These are phyloP conservation scores for Drosophila monieri DNA, from an alignment of 2,888 invertebrate species.

Conservation along the genomic window DNA sequence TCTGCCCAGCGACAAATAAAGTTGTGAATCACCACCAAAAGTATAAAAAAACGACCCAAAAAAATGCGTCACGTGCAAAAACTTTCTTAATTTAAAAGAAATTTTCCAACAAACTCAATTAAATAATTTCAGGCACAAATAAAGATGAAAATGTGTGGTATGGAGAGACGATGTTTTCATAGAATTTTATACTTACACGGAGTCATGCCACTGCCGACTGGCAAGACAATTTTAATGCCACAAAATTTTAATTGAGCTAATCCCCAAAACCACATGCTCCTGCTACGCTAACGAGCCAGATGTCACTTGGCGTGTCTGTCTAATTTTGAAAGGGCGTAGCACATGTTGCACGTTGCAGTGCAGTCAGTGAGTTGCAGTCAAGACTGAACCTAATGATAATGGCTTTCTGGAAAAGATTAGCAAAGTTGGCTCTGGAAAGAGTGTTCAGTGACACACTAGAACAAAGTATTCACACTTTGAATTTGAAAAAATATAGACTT, in stretches of 20 bases:
- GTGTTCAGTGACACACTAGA: neutral
- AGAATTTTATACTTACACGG: conserved; percentile 27
- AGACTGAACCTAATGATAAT: conserved; percentile 73
- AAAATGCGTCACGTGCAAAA: conserved; percentile 69
- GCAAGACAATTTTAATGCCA: conserved; percentile 67
- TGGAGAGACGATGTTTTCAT: conserved; percentile 46
- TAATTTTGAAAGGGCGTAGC: conserved; percentile 49
- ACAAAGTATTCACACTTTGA: neutral
- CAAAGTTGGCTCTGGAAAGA: conserved; percentile 49
- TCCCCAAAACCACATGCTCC: conserved; percentile 69
- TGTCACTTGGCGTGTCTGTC: conserved; percentile 47
- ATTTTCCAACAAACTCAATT: conserved; percentile 79
- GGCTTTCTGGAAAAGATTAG: conserved; percentile 49
- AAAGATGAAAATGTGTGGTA: conserved; percentile 60
- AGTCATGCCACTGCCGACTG: conserved; percentile 39
- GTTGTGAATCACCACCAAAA: conserved; percentile 48
- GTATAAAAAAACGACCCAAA: conserved; percentile 9
- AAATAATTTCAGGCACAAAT: conserved; percentile 75
- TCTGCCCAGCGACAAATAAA: conserved; percentile 29
- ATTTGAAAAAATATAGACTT: neutral
- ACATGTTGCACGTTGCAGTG: conserved; percentile 34
- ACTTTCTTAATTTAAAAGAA: conserved; percentile 78
- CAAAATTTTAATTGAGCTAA: conserved; percentile 79
- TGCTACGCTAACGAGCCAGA: conserved; percentile 69
- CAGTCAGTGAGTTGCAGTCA: conserved; percentile 37